Evolutionary conservation across 2,797 vertebrate genomes (phyloP).

Genomic region (Pangasius krempfi): DNA sequence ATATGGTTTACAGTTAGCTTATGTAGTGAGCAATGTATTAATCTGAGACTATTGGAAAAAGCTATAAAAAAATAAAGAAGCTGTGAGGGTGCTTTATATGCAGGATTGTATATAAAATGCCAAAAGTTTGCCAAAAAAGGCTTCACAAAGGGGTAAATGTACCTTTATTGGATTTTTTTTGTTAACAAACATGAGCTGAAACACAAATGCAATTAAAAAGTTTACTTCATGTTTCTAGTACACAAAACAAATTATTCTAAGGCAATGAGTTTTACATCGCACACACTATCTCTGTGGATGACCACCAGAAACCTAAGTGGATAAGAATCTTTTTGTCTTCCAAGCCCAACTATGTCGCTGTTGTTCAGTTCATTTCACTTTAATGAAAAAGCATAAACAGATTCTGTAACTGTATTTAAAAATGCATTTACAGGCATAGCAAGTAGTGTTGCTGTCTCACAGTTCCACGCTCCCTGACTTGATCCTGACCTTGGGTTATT

Average conservation of each 20-base stretch:
- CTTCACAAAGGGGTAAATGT: conserved; percentile 44
- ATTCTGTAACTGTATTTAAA: background rate
- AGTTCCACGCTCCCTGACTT: background rate
- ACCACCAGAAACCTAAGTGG: background rate
- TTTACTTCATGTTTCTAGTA: conserved; percentile 5
- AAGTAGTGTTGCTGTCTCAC: background rate
- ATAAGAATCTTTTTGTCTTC: background rate
- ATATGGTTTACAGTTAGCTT: background rate
- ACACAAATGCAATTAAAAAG: conserved; percentile 17
- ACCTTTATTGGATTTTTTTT: conserved; percentile 1
- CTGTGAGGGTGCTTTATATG: background rate
- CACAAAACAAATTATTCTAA: background rate
- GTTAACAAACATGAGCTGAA: background rate
- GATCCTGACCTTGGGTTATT: background rate
- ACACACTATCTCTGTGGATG: background rate
- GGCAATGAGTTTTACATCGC: background rate
- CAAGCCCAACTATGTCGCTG: background rate
- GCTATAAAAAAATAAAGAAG: conserved; percentile 30
- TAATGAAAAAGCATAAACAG: background rate
- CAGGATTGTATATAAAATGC: conserved; percentile 35
- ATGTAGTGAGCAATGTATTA: background rate
- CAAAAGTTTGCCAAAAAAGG: conserved; percentile 15
- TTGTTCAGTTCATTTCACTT: background rate
- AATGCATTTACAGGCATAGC: background rate
- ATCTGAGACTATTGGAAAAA: background rate